Percentiles rank a stretch among this genome's conserved stretches.
These are phyloP conservation scores for Cecidostiba fungosa DNA, from an alignment of 2,888 invertebrate species.

Conservation along the genomic window DNA sequence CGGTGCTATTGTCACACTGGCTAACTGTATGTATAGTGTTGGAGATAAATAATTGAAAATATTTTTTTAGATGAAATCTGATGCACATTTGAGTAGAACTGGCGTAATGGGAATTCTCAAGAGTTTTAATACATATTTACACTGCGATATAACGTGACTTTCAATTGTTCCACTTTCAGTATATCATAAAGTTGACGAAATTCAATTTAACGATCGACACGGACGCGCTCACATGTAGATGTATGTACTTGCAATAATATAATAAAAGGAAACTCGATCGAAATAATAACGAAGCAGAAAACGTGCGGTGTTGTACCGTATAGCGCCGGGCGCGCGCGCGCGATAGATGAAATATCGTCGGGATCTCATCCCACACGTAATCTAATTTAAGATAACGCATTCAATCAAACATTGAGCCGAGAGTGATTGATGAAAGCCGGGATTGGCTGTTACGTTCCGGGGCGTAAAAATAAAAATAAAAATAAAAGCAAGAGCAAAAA, in stretches of 20 bases:
- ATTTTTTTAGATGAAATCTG: not conserved
- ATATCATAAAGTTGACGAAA: not conserved
- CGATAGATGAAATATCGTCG: constrained; percentile 58
- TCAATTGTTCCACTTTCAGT: not conserved
- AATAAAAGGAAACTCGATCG: not conserved
- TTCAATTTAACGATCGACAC: not conserved
- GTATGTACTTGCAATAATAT: not conserved
- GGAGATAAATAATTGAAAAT: not conserved
- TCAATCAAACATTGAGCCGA: constrained; percentile 62
- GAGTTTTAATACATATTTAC: no score
- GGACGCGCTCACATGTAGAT: not conserved
- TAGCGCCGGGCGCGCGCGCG: no score
- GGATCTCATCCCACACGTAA: constrained; percentile 59
- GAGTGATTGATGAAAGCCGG: constrained; percentile 61
- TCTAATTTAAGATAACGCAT: constrained; percentile 64
- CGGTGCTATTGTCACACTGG: constrained; percentile 14
- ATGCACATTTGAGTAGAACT: not conserved
- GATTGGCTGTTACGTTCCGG: constrained; percentile 33
- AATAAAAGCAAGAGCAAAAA: constrained; percentile 19
- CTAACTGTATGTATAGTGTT: constrained; percentile 36
- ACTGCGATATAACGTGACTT: not conserved
- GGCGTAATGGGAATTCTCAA: no score
- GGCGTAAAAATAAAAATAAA: constrained; percentile 39
- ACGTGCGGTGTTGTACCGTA: constrained; percentile 3
- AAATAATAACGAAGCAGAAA: constrained; percentile 8